A percentile compares a stretch with the other conserved stretches of the same genome.
Evolutionary conservation across 2,888 invertebrate genomes (phyloP).

Genomic region (Eucriotettix oculatus): DNA sequence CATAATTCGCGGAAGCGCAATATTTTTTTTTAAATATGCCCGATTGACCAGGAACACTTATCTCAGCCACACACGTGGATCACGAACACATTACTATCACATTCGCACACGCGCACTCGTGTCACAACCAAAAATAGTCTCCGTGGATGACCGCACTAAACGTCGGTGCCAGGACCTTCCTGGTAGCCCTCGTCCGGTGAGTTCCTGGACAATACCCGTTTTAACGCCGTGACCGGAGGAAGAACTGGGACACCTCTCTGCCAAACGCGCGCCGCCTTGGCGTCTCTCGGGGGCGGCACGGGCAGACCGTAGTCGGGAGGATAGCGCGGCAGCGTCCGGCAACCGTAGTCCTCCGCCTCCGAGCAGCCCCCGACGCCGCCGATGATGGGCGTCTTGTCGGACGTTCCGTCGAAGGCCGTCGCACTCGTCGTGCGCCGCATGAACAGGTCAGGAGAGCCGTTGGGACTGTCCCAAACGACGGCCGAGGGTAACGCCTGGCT

Average conservation of each 20-base stretch:
- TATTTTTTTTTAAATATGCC: too few relatives aligned
- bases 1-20: too few relatives aligned
- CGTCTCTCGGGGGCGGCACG: conserved; percentile 24
- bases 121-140: too few relatives aligned
- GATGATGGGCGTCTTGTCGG: conserved; percentile 61
- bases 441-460: conserved; percentile 17
- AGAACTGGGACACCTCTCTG: conserved; percentile 73
- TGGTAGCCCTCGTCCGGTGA: conserved; percentile 84
- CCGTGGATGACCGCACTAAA: conserved; percentile 30
- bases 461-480: conserved; percentile 41
- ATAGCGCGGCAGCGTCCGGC: conserved; percentile 48
- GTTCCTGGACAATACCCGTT: conserved; percentile 69
- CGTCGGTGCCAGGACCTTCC: conserved; percentile 84
- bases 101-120: too few relatives aligned
- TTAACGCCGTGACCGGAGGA: conserved; percentile 70
- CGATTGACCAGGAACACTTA: too few relatives aligned
- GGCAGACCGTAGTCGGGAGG: conserved; percentile 67
- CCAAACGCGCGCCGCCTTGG: conserved; percentile 75
- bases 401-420: conserved; percentile 38
- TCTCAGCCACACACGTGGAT: too few relatives aligned
- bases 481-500: conserved; percentile 38
- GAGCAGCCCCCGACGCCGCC: conserved; percentile 25
- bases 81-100: too few relatives aligned
- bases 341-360: conserved; percentile 35
- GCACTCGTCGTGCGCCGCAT: conserved; percentile 35